Evolutionary conservation across 1,140 invertebrate genomes (phyloP).

Genomic region (Acromyrmex charruanus): DNA sequence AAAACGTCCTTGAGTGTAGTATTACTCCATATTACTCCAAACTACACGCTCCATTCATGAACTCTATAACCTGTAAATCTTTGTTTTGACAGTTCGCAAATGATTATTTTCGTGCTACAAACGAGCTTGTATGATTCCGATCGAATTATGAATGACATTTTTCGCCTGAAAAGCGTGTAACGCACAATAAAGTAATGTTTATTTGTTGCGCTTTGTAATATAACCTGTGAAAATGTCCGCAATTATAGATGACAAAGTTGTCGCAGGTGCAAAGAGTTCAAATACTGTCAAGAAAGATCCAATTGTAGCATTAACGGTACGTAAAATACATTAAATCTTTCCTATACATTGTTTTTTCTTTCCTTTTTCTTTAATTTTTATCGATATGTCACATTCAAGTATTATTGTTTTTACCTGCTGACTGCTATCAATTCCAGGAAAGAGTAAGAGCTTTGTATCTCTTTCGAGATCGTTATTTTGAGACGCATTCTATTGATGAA

Average conservation of each 20-base stretch:
- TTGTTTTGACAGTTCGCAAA: conserved; percentile 67
- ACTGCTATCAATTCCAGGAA: conserved; percentile 86
- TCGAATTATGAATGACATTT: conserved; percentile 45
- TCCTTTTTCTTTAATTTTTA: conserved; percentile 20
- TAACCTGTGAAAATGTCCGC: conserved; percentile 79
- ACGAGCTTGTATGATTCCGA: not conserved
- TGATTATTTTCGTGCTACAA: conserved; percentile 6
- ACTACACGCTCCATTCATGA: not conserved
- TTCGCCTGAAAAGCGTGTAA: conserved; percentile 24
- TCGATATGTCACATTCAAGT: not conserved
- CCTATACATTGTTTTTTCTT: conserved; percentile 3
- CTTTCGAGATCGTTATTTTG: conserved; percentile 93
- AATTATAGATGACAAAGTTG: conserved; percentile 85
- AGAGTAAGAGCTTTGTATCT: conserved; percentile 90
- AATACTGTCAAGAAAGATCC: conserved; percentile 84
- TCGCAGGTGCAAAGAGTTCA: conserved; percentile 83
- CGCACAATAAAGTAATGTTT: conserved; percentile 55
- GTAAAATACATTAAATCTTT: conserved; percentile 18
- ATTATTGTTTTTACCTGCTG: conserved; percentile 5
- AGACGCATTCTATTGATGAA: conserved; percentile 90
- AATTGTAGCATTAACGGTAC: conserved; percentile 84
- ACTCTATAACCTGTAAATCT: not conserved
- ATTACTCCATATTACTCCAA: not conserved
- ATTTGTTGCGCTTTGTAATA: conserved; percentile 15
- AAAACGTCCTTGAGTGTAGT: conserved; percentile 10